Conservation (phyloP, 2,113 vertebrate species). For the Herpetotheres cachinnans region DNA sequence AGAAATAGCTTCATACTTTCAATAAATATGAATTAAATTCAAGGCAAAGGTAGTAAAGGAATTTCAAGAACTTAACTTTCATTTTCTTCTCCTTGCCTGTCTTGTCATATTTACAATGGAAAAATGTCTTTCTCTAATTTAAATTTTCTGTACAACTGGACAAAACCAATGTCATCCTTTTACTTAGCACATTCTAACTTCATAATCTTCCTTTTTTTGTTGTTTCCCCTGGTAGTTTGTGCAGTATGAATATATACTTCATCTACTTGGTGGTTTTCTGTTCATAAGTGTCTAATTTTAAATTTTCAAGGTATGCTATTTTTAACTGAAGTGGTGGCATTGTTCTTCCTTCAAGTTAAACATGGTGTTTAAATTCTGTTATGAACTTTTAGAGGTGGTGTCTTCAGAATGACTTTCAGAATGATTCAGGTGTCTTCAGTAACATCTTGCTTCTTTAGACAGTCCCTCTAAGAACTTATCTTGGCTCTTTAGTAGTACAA, state of each 20-base stretch:
- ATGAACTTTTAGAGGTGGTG: background rate
- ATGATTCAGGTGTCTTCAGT: background rate
- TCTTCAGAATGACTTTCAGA: background rate
- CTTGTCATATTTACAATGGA: background rate
- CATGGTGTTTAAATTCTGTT: background rate
- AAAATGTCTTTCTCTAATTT: background rate
- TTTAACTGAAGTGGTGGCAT: background rate
- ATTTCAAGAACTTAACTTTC: background rate
- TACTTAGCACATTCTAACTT: background rate
- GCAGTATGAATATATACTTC: background rate
- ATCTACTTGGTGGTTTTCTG: background rate
- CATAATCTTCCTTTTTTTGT: background rate
- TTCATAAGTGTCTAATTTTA: background rate
- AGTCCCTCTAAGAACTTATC: background rate
- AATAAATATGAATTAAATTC: background rate
- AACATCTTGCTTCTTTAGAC: background rate
- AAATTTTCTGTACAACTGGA: background rate
- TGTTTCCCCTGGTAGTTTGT: background rate
- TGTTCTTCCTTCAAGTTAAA: background rate
- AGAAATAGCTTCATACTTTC: background rate
- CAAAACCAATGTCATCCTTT: background rate
- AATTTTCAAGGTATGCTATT: background rate
- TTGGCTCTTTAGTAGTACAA: background rate
- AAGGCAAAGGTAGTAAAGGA: background rate
- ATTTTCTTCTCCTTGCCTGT: background rate